Evolutionary conservation across 2,113 vertebrate genomes (phyloP).

Genomic region (Todiramphus chloris): DNA sequence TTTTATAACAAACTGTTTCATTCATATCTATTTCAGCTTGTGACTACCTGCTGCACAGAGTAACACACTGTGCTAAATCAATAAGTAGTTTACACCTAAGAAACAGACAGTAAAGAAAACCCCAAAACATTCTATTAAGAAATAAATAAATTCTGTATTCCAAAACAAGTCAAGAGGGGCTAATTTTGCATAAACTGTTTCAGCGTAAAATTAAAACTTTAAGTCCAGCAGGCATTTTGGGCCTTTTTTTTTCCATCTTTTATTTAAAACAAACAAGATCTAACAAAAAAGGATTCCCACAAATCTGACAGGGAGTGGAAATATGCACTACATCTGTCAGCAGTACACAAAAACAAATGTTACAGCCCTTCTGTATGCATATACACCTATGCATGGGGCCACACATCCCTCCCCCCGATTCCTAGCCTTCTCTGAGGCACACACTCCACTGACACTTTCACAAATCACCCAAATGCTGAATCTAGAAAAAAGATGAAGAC

Average conservation of each 20-base stretch:
- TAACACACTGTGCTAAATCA: not conserved
- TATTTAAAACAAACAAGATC: not conserved
- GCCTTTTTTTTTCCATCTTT: not conserved
- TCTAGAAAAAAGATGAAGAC: not conserved
- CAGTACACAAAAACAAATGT: not conserved
- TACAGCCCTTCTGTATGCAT: not conserved
- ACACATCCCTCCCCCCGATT: not conserved
- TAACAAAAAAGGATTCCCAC: conserved; percentile 3
- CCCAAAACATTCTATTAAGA: not conserved
- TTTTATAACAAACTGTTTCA: conserved; percentile 58
- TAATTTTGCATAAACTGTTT: not conserved
- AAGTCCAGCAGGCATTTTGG: not conserved
- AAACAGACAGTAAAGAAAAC: not conserved
- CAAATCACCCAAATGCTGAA: conserved; percentile 19
- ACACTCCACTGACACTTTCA: not conserved
- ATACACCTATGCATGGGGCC: not conserved
- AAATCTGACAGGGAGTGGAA: not conserved
- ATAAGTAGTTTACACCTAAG: conserved; percentile 3
- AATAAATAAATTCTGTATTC: not conserved
- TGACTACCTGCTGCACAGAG: conserved; percentile 30
- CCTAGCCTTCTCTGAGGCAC: not conserved
- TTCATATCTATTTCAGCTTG: conserved; percentile 40
- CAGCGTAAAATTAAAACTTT: not conserved
- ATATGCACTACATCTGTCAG: not conserved
- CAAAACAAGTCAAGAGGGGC: not conserved